phyloP scores from a whole-genome alignment of 1,140 invertebrate genomes.

The Thrips palmi region DNA sequence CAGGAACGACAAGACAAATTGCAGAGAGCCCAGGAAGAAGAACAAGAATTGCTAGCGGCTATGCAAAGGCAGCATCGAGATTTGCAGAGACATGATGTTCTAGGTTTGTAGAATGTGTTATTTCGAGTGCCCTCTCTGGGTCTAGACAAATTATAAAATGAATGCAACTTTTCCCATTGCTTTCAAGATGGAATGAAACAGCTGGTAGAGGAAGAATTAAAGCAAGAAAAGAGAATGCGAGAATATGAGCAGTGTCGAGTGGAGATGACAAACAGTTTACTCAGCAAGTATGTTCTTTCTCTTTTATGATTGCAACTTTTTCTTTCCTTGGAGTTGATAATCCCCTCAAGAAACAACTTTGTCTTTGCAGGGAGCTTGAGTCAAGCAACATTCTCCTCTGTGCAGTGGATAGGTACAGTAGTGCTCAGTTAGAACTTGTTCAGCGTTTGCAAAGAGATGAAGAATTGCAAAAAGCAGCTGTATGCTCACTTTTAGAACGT shows the following conservation, averaged over 20 bases:
- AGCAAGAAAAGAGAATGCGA: slow-evolving; percentile 32
- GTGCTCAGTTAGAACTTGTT: slow-evolving; percentile 32
- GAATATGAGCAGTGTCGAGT: slow-evolving; percentile 36
- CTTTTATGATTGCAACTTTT: neutral
- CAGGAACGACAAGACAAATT: no score
- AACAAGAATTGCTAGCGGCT: no score
- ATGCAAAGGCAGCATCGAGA: no score
- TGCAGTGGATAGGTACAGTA: slow-evolving; percentile 37
- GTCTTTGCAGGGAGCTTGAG: slow-evolving; percentile 17
- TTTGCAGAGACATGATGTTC: no score
- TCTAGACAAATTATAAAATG: no score
- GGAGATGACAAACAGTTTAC: slow-evolving; percentile 19
- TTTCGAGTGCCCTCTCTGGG: no score
- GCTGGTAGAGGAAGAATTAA: slow-evolving; percentile 39
- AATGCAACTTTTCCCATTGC: slow-evolving; percentile 7
- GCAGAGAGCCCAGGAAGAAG: no score
- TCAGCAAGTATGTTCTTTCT: slow-evolving; percentile 13
- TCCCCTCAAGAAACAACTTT: no score
- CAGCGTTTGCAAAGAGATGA: slow-evolving; percentile 40
- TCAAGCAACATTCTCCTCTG: slow-evolving; percentile 26
- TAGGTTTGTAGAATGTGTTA: no score
- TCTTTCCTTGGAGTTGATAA: slow-evolving; percentile 6
- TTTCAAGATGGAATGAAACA: slow-evolving; percentile 42
- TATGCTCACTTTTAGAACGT: slow-evolving; percentile 48
- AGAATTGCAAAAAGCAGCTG: slow-evolving; percentile 51